Percentiles rank a stretch among this genome's conserved stretches.
phyloP scores from a whole-genome alignment of 1,140 invertebrate species.

The Drosophila orena region DNA sequence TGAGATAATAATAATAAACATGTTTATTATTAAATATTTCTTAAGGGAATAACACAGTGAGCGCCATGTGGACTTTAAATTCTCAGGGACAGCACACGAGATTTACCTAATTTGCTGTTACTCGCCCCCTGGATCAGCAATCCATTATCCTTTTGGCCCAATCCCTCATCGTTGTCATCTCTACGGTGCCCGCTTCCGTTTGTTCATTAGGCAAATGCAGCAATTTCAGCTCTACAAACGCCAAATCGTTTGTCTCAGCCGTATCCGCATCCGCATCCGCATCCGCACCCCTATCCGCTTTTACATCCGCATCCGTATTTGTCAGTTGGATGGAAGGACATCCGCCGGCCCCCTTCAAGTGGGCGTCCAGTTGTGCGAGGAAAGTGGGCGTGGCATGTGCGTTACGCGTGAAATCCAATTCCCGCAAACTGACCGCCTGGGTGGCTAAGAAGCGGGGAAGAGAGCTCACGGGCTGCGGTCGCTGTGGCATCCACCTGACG shows the following conservation, averaged over 20 bases:
- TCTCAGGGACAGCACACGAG: not conserved
- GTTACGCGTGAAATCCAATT: slow-evolving; percentile 76
- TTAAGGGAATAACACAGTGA: too few species aligned
- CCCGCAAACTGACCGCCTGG: slow-evolving; percentile 52
- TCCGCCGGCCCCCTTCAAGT: slow-evolving; percentile 18
- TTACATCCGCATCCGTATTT: slow-evolving; percentile 11
- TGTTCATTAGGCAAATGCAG: slow-evolving; percentile 64
- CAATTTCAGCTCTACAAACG: slow-evolving; percentile 64
- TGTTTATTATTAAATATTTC: too few species aligned
- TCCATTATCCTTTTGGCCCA: slow-evolving; percentile 7
- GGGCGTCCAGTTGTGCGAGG: slow-evolving; percentile 43
- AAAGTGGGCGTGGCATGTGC: slow-evolving; percentile 72
- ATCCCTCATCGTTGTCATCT: slow-evolving; percentile 30
- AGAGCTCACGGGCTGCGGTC: slow-evolving; percentile 56
- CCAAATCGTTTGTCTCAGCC: slow-evolving; percentile 65
- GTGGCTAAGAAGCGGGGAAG: slow-evolving; percentile 55
- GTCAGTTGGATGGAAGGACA: slow-evolving; percentile 16
- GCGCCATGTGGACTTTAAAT: too few species aligned
- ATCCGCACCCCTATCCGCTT: not conserved
- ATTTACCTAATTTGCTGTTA: slow-evolving; percentile 5
- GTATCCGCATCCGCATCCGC: slow-evolving; percentile 26
- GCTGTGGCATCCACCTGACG: slow-evolving; percentile 73
- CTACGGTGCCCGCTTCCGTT: slow-evolving; percentile 26
- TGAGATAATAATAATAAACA: too few species aligned
- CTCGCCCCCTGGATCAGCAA: not conserved